phyloP scores from a whole-genome alignment of 2,888 invertebrate species.

The Ormyrus thymus region DNA sequence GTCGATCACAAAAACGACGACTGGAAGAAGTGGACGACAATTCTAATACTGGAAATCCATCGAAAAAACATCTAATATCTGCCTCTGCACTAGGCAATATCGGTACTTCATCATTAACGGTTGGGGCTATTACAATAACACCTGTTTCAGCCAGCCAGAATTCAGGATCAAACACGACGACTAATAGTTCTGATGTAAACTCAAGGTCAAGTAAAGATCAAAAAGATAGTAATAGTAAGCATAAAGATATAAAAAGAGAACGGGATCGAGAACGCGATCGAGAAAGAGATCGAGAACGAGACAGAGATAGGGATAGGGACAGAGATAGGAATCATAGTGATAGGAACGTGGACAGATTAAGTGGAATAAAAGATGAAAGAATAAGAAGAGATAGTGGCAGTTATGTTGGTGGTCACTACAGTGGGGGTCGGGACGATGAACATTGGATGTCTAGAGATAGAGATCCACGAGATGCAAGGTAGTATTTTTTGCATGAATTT shows the following conservation, averaged over 20 bases:
- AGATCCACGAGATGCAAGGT: slow-evolving; percentile 70
- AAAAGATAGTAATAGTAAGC: slow-evolving; percentile 62
- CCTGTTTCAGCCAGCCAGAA: slow-evolving; percentile 67
- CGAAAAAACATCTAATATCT: slow-evolving; percentile 68
- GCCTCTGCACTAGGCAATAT: slow-evolving; percentile 63
- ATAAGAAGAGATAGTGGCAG: slow-evolving; percentile 74
- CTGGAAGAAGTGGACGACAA: slow-evolving; percentile 72
- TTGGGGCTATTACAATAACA: slow-evolving; percentile 71
- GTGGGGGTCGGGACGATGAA: slow-evolving; percentile 71
- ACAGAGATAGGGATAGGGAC: slow-evolving; percentile 63
- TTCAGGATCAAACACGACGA: slow-evolving; percentile 62
- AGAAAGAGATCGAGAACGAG: slow-evolving; percentile 66
- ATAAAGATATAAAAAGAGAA: slow-evolving; percentile 68
- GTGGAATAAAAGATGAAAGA: slow-evolving; percentile 71
- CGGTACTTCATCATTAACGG: slow-evolving; percentile 66
- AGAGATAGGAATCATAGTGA: slow-evolving; percentile 66
- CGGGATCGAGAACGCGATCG: slow-evolving; percentile 66
- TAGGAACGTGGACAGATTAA: slow-evolving; percentile 73
- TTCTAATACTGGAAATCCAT: slow-evolving; percentile 67
- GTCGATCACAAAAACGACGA: slow-evolving; percentile 67
- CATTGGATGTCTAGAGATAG: slow-evolving; percentile 70
- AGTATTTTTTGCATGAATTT: slow-evolving; percentile 17
- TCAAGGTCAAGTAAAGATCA: slow-evolving; percentile 17
- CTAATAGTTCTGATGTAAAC: slow-evolving; percentile 61
- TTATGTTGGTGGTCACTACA: slow-evolving; percentile 68